A percentile compares a stretch with the other conserved stretches of the same genome.
phyloP scores from a whole-genome alignment of 2,888 invertebrate species.

The Patella depressa region DNA sequence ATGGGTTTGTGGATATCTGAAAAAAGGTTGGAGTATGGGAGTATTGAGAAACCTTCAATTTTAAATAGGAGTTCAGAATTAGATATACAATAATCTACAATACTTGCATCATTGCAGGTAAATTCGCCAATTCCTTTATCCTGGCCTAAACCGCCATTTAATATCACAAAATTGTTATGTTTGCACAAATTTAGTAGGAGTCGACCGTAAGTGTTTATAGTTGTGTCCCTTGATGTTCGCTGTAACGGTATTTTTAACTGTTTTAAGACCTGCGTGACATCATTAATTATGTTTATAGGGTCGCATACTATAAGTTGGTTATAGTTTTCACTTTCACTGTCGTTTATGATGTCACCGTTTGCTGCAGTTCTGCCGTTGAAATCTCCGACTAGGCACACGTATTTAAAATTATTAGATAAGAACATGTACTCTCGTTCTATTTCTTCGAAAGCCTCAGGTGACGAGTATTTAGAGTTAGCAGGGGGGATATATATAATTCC shows the following conservation, averaged over 20 bases:
- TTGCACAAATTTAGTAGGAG: not conserved
- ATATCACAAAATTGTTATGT: not conserved
- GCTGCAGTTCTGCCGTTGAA: not conserved
- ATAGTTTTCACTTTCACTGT: not conserved
- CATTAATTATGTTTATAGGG: too few species aligned
- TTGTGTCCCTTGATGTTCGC: not conserved
- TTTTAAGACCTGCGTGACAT: too few species aligned
- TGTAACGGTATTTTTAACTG: too few species aligned
- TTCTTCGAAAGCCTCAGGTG: not conserved
- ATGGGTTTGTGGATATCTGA: too few species aligned
- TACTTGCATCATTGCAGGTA: not conserved
- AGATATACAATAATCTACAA: not conserved
- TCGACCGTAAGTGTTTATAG: not conserved
- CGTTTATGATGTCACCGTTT: not conserved
- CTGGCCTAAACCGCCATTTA: not conserved
- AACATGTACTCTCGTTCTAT: not conserved
- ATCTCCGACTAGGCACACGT: too few species aligned
- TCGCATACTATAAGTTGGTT: not conserved
- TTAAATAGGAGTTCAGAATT: too few species aligned
- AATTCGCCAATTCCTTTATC: not conserved
- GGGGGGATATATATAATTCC: not conserved
- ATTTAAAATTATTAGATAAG: not conserved
- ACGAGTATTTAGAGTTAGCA: not conserved
- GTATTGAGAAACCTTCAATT: too few species aligned
- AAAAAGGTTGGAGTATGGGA: too few species aligned